Base-by-base conservation (phyloP, 2,888 invertebrate species). In the Cephus runcator region DNA sequence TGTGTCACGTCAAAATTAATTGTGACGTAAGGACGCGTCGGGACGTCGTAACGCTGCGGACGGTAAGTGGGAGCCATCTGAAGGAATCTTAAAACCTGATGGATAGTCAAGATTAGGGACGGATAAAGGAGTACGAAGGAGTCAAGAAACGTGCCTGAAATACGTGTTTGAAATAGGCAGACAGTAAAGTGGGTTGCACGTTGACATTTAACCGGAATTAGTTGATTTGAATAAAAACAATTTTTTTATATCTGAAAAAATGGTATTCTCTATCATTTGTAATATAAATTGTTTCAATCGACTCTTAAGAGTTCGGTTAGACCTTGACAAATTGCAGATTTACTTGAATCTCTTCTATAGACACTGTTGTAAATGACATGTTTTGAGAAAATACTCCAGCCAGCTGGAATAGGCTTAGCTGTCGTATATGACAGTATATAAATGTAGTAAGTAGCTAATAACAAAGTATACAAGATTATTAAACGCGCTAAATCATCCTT, bases 401-500 rank as follows among this genome's bases (percentile, higher is more conserved):
- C 9, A 23, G 56, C 56, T 56, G 23, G 56, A 23, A 56, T 23
- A 56, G 15, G 23, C 56, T 56, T 56, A 15, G 23, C 1, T 56
- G 56, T 23, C 23, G 1, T 56, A 23, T 23, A 56, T 23, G 56
- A 56, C 23, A 56, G 56, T 56, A 56, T 56, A 56, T 56, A 56
- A 56, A 23, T 56, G 56, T 23, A 56, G 23, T 56, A 56, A 56
- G 56, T 56, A 56, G 56, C 9, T 56, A 23, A 23, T 56, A 56
- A 56, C 23, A 23, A 56, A 56, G 56, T 56, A 56, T 56, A 56
- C 56, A 56, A 23, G 56, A 56, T 56, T 56, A 56, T 56, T 56
- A 73, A 79, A 69, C 73, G 23, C 76, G 75, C 75, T 85, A 85
- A 84, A 85, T 85, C 84, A 82, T 74, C 33, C 35, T 69, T 71